A percentile compares a stretch with the other conserved stretches of the same genome.
Conservation (phyloP, 23 tunicate genomes). For the Oikopleura vanhoeffeni region DNA sequence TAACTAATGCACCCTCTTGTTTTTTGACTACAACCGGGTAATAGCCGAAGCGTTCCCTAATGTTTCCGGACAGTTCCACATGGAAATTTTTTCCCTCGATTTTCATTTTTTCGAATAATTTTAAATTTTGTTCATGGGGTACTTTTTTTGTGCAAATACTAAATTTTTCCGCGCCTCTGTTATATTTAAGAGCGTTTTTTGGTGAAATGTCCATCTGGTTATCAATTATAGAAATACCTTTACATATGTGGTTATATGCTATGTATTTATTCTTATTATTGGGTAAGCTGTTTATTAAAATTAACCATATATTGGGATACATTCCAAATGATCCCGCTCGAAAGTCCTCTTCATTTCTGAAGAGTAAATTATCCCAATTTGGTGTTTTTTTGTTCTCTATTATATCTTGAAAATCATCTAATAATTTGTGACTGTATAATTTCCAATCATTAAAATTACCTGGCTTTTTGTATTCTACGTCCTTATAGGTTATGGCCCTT, state of each 20-base stretch:
- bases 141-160: too few relatives aligned
- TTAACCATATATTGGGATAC: neutral
- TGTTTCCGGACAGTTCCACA: too few relatives aligned
- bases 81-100: too few relatives aligned
- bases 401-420: neutral
- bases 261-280: neutral
- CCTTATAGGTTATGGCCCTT: neutral
- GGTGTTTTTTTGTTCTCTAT: neutral
- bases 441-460: neutral
- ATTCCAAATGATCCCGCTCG: neutral
- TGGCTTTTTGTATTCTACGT: neutral
- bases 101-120: too few relatives aligned
- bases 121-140: too few relatives aligned
- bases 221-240: neutral
- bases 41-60: neutral
- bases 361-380: neutral
- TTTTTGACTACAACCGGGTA: neutral
- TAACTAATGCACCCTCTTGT: neutral
- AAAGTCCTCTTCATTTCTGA: neutral
- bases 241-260: neutral
- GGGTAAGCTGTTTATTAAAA: neutral
- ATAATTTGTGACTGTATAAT: neutral
- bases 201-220: neutral
- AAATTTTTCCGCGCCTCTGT: too few relatives aligned
- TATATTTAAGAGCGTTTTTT: too few relatives aligned